Base-by-base conservation (phyloP, 2,113 vertebrate species). In the Malurus cyaneus region DNA sequence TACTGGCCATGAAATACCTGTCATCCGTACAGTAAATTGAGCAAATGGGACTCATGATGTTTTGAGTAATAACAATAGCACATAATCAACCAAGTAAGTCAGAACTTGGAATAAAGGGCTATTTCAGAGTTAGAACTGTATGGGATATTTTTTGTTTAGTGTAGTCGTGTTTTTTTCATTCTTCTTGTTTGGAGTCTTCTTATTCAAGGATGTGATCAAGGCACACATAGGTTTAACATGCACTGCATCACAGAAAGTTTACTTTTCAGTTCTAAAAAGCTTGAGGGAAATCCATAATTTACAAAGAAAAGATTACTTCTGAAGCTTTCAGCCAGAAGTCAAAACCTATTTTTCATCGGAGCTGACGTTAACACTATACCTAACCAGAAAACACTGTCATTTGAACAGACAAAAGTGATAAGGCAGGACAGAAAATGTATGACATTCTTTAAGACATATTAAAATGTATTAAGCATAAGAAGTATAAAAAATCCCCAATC, bases 271-370 rank as follows among this genome's bases (percentile, higher is more conserved):
- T 92, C 89, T 88, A 95, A 91, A 93, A 94, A 95, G 52, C 64
- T 69, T 88, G 62, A 71, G 53, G 70, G 67, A 96, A 96, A 66
- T 83, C 67, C 72, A 94, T 4, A 94, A 80, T 42, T 96, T 93
- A 80, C 17, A 83, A 76, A 92, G 50, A 56, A 95, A 94, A 93
- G 15, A 90, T 88, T 94, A 90, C 65, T 92, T 94, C 73, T 80
- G 89, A 95, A 70, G 60, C 56, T 85, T 96, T 96, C 76, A 91
- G 85, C 52, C 80, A 89, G 82, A 96, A 96, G 78, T 65, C 59
- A 97, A 96, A 96, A 92, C 70, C 52, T 65, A 7, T 87, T 94
- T 97, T 96, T 84, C 74, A 94, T 66, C n/a, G 91, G 54, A 95
- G 57, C 14, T 82, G 61, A 97, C 66, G 77, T 94, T 93, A 96